Base-by-base conservation (phyloP, 2,888 invertebrate species). In the Caenorhabditis sinica region DNA sequence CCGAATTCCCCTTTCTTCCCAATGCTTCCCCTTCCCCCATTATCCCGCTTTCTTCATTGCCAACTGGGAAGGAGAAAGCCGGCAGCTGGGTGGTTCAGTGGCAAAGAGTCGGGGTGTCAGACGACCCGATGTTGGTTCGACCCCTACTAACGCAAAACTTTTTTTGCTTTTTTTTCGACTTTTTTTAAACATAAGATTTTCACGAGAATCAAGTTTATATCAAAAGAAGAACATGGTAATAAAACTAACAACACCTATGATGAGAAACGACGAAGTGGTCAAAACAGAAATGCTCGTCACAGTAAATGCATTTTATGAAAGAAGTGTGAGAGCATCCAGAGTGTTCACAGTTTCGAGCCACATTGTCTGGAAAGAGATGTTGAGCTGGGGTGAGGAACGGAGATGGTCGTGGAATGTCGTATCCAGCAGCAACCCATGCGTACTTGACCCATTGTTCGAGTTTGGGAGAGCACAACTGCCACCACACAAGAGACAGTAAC, bases 191-290 rank as follows among this genome's bases (percentile, higher is more conserved):
- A n/a, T n/a, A n/a, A n/a, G n/a, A n/a, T n/a, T n/a, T n/a, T n/a
- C n/a, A n/a, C n/a, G n/a, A n/a, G n/a, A n/a, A n/a, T n/a, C n/a
- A n/a, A n/a, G n/a, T n/a, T n/a, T n/a, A n/a, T n/a, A n/a, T n/a
- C n/a, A n/a, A n/a, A n/a, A n/a, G n/a, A n/a, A n/a, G n/a, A n/a
- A n/a, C n/a, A n/a, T n/a, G n/a, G n/a, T n/a, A n/a, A n/a, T n/a
- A n/a, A 56, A 56, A n/a, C 20, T 36, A 36, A 11, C 36, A 36
- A 61, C 61, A 61, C n/a, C 40, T 40, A 17, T 61, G 61, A 61
- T 61, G 15, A 3, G 2, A 20, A 2, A 36, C 20, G 1, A 61
- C n/a, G 40, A 61, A 61, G 20, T 40, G 20, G 6, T 11, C 13
- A 20, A 61, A 61, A 61, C 61, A 61, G n/a, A n/a, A 61, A 40